phyloP scores from a whole-genome alignment of 1,140 invertebrate species.

The Agrypnia vestita region DNA sequence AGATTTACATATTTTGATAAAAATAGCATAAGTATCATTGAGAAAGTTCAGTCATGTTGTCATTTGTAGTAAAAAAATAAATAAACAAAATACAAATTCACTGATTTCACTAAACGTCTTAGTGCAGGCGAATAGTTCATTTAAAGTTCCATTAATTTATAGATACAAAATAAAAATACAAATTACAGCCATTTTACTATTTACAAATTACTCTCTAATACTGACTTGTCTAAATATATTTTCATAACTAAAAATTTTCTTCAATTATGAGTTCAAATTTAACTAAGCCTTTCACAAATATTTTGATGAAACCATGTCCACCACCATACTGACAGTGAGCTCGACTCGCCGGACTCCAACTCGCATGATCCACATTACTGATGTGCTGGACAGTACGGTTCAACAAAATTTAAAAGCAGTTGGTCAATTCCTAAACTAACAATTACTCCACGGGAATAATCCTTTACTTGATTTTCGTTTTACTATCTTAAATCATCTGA shows the following conservation, averaged over 20 bases:
- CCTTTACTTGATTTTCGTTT: too few relatives aligned
- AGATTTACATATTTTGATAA: constrained; percentile 11
- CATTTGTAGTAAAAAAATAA: constrained; percentile 43
- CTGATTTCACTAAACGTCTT: constrained; percentile 22
- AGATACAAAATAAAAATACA: constrained; percentile 56
- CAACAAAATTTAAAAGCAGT: constrained; percentile 3
- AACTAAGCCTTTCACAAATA: constrained; percentile 38
- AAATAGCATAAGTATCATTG: constrained; percentile 36
- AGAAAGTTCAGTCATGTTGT: constrained; percentile 39
- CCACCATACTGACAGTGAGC: background rate
- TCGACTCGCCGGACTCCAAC: background rate
- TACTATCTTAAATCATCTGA: too few relatives aligned
- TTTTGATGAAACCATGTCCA: background rate
- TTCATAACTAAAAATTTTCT: constrained; percentile 40
- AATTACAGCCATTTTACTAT: constrained; percentile 59
- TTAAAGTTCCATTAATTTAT: constrained; percentile 18
- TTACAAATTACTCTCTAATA: constrained; percentile 59
- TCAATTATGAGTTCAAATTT: constrained; percentile 35
- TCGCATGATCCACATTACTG: background rate
- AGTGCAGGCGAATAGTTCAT: constrained; percentile 1
- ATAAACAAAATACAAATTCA: constrained; percentile 39
- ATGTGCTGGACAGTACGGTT: background rate
- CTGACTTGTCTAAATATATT: constrained; percentile 57
- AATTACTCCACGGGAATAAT: background rate
- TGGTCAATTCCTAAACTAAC: background rate